Evolutionary conservation across 2,888 invertebrate genomes (phyloP).

Genomic region (Erebia aethiops): DNA sequence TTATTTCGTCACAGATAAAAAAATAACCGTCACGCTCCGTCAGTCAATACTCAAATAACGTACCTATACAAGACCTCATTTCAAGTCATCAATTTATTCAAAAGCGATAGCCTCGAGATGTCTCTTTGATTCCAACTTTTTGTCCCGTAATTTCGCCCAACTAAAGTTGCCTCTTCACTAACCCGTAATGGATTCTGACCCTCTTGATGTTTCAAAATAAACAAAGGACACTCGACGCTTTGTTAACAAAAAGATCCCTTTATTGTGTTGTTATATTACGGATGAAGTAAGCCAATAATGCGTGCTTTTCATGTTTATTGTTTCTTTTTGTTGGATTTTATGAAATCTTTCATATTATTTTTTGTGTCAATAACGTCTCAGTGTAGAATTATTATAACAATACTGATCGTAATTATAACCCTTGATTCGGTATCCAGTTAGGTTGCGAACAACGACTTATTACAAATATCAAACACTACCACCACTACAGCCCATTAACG

Average conservation of each 20-base stretch:
- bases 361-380: not conserved
- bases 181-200: conserved; percentile 60
- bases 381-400: not conserved
- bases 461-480: no score
- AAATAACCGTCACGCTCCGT: no score
- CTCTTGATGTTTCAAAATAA: conserved; percentile 62
- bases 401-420: no score
- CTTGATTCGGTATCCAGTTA: no score
- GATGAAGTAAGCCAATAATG: conserved; percentile 33
- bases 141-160: conserved; percentile 38
- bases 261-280: conserved; percentile 34
- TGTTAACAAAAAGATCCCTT: conserved; percentile 40
- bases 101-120: conserved; percentile 29
- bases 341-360: not conserved
- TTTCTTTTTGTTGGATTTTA: not conserved
- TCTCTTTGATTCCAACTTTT: conserved; percentile 32
- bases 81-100: conserved; percentile 25
- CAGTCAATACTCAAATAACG: no score
- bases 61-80: not conserved
- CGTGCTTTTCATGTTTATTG: conserved; percentile 21
- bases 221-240: conserved; percentile 55
- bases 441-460: no score
- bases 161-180: conserved; percentile 50
- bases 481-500: no score
- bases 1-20: no score